A percentile compares a stretch with the other conserved stretches of the same genome.
Conservation (phyloP, 2,113 vertebrate species). For the Engystomops pustulosus region DNA sequence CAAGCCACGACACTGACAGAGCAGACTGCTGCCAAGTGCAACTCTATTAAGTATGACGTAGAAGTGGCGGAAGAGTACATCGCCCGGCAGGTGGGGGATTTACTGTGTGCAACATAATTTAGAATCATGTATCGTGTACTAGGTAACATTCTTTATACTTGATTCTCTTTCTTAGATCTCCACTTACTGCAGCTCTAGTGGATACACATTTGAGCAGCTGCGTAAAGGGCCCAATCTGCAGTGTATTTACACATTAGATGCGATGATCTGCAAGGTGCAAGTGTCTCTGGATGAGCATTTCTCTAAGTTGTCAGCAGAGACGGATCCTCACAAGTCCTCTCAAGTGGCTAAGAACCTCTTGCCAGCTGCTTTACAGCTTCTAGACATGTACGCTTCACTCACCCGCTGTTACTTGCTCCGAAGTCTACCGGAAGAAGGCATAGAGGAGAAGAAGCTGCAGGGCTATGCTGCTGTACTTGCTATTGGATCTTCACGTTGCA, state of each 20-base stretch:
- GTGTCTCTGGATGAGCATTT: conserved; percentile 96
- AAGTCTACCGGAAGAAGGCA: conserved; percentile 85
- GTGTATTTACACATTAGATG: conserved; percentile 93
- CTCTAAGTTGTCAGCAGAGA: conserved; percentile 91
- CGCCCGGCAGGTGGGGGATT: conserved; percentile 84
- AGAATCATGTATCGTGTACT: too few species aligned
- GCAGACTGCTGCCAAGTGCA: conserved; percentile 84
- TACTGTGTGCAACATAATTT: too few species aligned
- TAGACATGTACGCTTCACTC: conserved; percentile 90
- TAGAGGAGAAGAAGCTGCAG: conserved; percentile 86
- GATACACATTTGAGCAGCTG: conserved; percentile 85
- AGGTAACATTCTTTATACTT: too few species aligned
- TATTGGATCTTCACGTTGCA: conserved; percentile 91
- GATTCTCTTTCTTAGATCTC: conserved; percentile 82
- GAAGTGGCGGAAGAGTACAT: conserved; percentile 98
- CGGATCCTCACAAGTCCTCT: conserved; percentile 86
- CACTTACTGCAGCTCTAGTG: conserved; percentile 88
- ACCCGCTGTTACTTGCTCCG: conserved; percentile 92
- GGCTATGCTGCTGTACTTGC: conserved; percentile 93
- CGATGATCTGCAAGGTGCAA: conserved; percentile 96
- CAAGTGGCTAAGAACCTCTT: conserved; percentile 96
- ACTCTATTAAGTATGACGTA: conserved; percentile 91
- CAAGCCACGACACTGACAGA: conserved; percentile 86
- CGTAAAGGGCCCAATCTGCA: conserved; percentile 93
- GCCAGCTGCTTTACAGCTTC: conserved; percentile 91